phyloP scores from a whole-genome alignment of 64 coral and sea anemone species.

The Orbicella faveolata region DNA sequence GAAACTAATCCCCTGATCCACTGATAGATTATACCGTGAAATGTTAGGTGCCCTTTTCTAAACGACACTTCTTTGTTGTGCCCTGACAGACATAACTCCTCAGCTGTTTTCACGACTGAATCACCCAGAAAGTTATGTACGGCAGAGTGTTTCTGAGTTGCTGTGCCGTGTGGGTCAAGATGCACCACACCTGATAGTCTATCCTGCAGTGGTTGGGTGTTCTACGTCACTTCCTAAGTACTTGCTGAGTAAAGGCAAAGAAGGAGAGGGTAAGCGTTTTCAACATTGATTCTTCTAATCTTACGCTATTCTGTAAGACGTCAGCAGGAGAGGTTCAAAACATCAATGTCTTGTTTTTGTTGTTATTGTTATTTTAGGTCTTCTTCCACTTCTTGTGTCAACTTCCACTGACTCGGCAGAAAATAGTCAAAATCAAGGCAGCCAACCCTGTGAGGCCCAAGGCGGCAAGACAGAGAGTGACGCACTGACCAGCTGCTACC shows the following conservation, averaged over 20 bases:
- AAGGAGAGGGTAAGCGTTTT: conserved; percentile 57
- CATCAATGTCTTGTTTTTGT: background rate
- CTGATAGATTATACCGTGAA: no score
- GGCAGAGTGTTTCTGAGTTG: conserved; percentile 93
- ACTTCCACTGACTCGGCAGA: conserved; percentile 28
- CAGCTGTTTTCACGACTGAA: conserved; percentile 97
- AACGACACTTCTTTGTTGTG: no score
- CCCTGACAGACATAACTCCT: conserved; percentile 79
- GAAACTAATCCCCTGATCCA: no score
- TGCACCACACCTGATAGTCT: conserved; percentile 95
- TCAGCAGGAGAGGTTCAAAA: no score
- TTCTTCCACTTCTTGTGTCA: conserved; percentile 55
- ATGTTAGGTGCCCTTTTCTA: no score
- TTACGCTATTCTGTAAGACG: no score
- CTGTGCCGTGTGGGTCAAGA: conserved; percentile 95
- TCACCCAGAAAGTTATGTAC: conserved; percentile 92
- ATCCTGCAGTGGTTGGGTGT: conserved; percentile 94
- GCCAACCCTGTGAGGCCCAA: conserved; percentile 7
- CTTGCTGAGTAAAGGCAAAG: conserved; percentile 61
- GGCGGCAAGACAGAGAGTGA: conserved; percentile 62
- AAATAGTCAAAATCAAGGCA: conserved; percentile 27
- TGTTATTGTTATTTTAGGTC: conserved; percentile 17
- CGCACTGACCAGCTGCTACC: conserved; percentile 78
- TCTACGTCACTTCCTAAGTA: conserved; percentile 74
- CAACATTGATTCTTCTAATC: no score